A percentile compares a stretch with the other conserved stretches of the same genome.
Conservation (phyloP, 2,888 invertebrate species). For the Clistopyga incitator region DNA sequence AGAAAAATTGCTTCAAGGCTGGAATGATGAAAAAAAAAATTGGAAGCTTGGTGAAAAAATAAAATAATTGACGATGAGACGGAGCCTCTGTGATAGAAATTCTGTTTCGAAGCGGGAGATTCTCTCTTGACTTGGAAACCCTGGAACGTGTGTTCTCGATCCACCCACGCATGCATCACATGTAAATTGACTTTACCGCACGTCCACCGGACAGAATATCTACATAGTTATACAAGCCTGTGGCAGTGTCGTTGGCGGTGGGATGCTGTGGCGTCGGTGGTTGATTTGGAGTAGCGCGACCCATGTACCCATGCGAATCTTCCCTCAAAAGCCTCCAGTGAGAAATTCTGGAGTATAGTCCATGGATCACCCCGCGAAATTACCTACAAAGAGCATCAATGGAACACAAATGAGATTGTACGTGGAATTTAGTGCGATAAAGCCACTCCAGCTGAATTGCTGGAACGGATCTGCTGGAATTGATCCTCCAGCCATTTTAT, state of each 20-base stretch:
- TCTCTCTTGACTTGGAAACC: not conserved
- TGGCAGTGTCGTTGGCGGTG: conserved; percentile 27
- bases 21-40: not conserved
- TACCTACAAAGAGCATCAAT: conserved; percentile 43
- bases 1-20: not conserved
- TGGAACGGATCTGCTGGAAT: not conserved
- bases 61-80: not conserved
- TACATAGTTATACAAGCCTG: conserved; percentile 26
- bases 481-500: too few relatives aligned
- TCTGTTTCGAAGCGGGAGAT: not conserved
- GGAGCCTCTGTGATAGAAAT: not conserved
- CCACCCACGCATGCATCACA: conserved; percentile 30
- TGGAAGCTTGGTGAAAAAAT: not conserved
- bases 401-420: conserved; percentile 7
- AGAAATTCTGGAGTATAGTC: conserved; percentile 11
- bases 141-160: conserved; percentile 1
- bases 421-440: conserved; percentile 15
- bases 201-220: conserved; percentile 22
- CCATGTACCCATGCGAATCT: conserved; percentile 58
- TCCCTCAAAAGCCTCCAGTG: conserved; percentile 10
- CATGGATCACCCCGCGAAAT: conserved; percentile 51
- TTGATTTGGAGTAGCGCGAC: conserved; percentile 49
- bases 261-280: conserved; percentile 42
- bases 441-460: conserved; percentile 27
- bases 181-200: conserved; percentile 58